Conservation (phyloP, 2,113 vertebrate genomes). For the Cranoglanis bouderius region DNA sequence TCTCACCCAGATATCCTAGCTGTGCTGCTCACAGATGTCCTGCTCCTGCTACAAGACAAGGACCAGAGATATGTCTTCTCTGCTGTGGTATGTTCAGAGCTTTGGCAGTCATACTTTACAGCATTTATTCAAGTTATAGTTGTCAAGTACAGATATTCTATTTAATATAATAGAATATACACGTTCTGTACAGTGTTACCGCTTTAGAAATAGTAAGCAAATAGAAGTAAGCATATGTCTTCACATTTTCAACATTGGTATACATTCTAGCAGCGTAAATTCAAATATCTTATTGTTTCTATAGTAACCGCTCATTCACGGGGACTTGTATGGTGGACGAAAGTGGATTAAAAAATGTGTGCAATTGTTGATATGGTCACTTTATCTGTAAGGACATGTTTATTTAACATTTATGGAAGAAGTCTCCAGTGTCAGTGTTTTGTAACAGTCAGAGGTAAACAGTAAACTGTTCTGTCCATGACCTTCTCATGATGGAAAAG, state of each 20-base stretch:
- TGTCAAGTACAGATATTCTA: not conserved
- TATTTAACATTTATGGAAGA: not conserved
- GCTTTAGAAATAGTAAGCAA: not conserved
- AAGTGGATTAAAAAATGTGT: not conserved
- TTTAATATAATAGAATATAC: not conserved
- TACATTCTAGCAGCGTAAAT: not conserved
- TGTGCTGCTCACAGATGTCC: conserved; percentile 87
- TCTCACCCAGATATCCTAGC: conserved; percentile 83
- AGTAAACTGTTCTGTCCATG: too few species aligned
- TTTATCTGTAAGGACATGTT: too few species aligned
- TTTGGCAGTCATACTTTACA: not conserved
- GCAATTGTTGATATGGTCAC: not conserved
- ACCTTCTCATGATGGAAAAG: not conserved
- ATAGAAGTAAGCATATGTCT: not conserved
- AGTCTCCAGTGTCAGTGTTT: too few species aligned
- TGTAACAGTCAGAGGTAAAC: too few species aligned
- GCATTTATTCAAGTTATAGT: not conserved
- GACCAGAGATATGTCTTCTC: conserved; percentile 92
- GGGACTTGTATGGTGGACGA: not conserved
- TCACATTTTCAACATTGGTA: not conserved
- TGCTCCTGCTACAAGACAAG: conserved; percentile 93
- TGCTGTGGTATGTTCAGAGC: conserved; percentile 80
- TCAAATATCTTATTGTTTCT: not conserved
- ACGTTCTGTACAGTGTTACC: not conserved
- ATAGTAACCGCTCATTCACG: not conserved